Conservation (phyloP, 2,797 vertebrate genomes). For the Etheostoma nigrum region DNA sequence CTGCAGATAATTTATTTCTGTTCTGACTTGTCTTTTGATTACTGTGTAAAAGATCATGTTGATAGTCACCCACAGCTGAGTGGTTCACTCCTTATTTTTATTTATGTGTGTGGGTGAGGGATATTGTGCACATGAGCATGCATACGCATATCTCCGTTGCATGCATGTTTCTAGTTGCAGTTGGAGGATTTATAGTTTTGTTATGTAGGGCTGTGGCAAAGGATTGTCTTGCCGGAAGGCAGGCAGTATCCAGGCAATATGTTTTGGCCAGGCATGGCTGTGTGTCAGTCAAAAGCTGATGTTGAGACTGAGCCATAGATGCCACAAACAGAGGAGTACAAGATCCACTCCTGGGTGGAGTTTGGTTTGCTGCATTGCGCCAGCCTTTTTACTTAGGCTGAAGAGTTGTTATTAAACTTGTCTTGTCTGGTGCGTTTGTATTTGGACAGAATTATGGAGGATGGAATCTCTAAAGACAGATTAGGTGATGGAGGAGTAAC, state of each 20-base stretch:
- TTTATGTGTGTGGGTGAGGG: slow-evolving; percentile 11
- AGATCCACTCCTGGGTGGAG: slow-evolving; percentile 22
- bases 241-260: slow-evolving; percentile 44
- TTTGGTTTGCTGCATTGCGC: slow-evolving; percentile 47
- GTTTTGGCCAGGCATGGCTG: slow-evolving; percentile 51
- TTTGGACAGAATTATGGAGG: slow-evolving; percentile 69
- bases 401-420: slow-evolving; percentile 34
- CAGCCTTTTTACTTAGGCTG: slow-evolving; percentile 55
- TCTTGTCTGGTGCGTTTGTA: slow-evolving; percentile 63
- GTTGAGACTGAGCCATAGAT: slow-evolving; percentile 38
- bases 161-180: slow-evolving; percentile 51
- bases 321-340: slow-evolving; percentile 14
- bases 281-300: slow-evolving; percentile 44
- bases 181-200: slow-evolving; percentile 47
- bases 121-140: slow-evolving; percentile 2
- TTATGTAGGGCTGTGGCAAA: slow-evolving; percentile 29
- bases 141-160: slow-evolving; percentile 23
- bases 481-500: slow-evolving; percentile 61
- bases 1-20: slow-evolving; percentile 48
- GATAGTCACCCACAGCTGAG: slow-evolving; percentile 31
- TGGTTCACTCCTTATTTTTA: background rate
- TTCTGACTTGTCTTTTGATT: slow-evolving; percentile 56
- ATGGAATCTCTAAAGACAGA: slow-evolving; percentile 54
- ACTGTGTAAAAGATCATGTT: background rate
- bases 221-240: slow-evolving; percentile 26